A percentile compares a stretch with the other conserved stretches of the same genome.
These are phyloP conservation scores for Chloebia gouldiae DNA, from an alignment of 2,113 vertebrate genomes.

Conservation along the genomic window DNA sequence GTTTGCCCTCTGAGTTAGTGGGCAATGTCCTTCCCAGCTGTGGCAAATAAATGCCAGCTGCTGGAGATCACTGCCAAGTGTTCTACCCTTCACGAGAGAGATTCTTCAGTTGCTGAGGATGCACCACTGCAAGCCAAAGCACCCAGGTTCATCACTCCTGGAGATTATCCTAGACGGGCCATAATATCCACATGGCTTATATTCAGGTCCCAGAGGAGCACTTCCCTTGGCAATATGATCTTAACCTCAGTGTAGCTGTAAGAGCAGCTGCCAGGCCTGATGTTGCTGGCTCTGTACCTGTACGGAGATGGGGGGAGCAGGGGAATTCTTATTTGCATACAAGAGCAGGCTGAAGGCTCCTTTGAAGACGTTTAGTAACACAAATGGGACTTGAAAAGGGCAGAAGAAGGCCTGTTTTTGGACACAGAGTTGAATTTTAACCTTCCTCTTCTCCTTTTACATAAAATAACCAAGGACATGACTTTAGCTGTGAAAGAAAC, in stretches of 20 bases:
- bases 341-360: background rate
- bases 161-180: background rate
- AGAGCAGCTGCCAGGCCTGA: background rate
- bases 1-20: background rate
- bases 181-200: background rate
- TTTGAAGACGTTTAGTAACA: background rate
- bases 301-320: rapidly evolving
- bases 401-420: background rate
- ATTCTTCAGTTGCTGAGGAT: background rate
- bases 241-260: background rate
- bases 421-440: background rate
- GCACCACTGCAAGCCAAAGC: rapidly evolving
- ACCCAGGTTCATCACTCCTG: rapidly evolving
- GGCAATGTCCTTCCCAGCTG: background rate
- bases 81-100: background rate
- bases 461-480: background rate
- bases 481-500: background rate
- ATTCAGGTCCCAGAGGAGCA: background rate
- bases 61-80: rapidly evolving
- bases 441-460: background rate
- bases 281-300: background rate
- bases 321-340: background rate
- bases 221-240: background rate
- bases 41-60: background rate
- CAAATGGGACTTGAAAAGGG: background rate